Evolutionary conservation across 2,888 invertebrate species (phyloP).

Genomic region (Penaeus monodon): DNA sequence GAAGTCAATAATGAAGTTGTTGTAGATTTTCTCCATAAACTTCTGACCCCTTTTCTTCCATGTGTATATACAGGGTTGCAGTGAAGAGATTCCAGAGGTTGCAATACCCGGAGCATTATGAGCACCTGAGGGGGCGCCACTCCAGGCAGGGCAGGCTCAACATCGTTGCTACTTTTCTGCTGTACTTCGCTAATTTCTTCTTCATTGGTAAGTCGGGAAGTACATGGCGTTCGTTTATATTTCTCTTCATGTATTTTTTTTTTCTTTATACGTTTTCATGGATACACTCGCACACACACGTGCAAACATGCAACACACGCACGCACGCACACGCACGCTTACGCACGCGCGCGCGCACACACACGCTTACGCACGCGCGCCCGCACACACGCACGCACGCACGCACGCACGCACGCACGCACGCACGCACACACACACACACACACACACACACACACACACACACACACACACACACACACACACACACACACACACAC

Average conservation of each 20-base stretch:
- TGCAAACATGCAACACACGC: too few relatives aligned
- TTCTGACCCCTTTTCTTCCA: not conserved
- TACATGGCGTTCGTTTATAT: not conserved
- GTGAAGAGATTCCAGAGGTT: slow-evolving; percentile 50
- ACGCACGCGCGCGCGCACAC: too few relatives aligned
- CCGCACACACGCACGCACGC: too few relatives aligned
- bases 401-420: not conserved
- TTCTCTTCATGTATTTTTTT: not conserved
- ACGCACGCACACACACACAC: not conserved
- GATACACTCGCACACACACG: not conserved
- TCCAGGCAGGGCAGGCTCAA: slow-evolving; percentile 47
- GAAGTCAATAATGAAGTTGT: too few relatives aligned
- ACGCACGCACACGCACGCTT: too few relatives aligned
- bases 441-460: slow-evolving; percentile 16
- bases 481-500: slow-evolving; percentile 7
- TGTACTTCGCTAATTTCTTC: slow-evolving; percentile 49
- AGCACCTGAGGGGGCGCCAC: slow-evolving; percentile 4
- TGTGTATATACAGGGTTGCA: slow-evolving; percentile 7
- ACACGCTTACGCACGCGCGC: too few relatives aligned
- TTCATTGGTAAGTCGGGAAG: slow-evolving; percentile 47
- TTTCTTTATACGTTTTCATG: not conserved
- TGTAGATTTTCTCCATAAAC: too few relatives aligned
- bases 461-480: slow-evolving; percentile 16
- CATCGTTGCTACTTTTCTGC: slow-evolving; percentile 49
- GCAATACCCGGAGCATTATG: slow-evolving; percentile 41